A percentile compares a stretch with the other conserved stretches of the same genome.
Evolutionary conservation across 1,140 invertebrate genomes (phyloP).

Genomic region (Pantala flavescens): DNA sequence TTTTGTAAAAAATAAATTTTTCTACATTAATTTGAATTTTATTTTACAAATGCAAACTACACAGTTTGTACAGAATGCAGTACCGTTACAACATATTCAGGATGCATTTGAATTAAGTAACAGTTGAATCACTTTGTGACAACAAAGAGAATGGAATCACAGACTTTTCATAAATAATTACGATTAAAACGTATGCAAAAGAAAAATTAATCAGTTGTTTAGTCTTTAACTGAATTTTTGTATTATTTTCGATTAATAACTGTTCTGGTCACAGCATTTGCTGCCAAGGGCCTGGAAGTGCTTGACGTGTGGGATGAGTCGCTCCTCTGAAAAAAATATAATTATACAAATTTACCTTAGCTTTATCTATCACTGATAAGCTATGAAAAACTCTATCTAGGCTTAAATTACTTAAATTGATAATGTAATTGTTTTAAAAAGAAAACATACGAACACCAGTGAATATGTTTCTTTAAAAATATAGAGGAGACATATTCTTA

Average conservation of each 20-base stretch:
- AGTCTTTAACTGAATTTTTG: not conserved
- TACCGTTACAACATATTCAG: not conserved
- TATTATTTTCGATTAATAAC: not conserved
- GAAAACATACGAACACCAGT: too few species aligned
- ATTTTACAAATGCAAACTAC: slow-evolving; percentile 7
- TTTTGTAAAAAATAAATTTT: too few species aligned
- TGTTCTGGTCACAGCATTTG: not conserved
- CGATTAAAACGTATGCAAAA: not conserved
- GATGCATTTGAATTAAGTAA: not conserved
- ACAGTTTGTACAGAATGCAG: not conserved
- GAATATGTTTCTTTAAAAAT: too few species aligned
- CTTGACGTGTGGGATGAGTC: not conserved
- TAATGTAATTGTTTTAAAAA: too few species aligned
- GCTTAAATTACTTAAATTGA: too few species aligned
- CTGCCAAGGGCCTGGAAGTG: not conserved
- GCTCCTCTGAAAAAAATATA: not conserved
- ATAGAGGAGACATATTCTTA: too few species aligned
- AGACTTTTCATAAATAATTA: not conserved
- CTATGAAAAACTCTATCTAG: too few species aligned
- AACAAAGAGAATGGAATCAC: slow-evolving; percentile 6
- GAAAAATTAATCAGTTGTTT: not conserved
- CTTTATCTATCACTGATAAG: too few species aligned
- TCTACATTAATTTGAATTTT: not conserved
- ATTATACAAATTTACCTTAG: not conserved
- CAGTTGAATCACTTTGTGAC: not conserved